Evolutionary conservation across 2,113 vertebrate genomes (phyloP).

Genomic region (Plotosus lineatus): DNA sequence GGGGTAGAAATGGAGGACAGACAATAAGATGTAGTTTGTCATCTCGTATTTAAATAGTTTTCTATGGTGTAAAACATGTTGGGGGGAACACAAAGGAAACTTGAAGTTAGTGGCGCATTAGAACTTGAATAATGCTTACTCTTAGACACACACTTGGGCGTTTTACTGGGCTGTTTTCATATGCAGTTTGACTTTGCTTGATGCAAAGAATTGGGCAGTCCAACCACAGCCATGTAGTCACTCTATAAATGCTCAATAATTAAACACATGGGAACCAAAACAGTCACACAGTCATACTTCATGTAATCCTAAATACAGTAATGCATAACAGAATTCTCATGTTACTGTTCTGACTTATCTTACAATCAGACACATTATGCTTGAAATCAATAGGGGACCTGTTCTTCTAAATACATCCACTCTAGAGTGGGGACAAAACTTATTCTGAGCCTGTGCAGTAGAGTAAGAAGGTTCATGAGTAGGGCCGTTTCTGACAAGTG

Average conservation of each 20-base stretch:
- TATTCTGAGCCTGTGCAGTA: no score
- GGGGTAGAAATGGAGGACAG: background rate
- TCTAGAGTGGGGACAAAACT: no score
- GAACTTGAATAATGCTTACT: background rate
- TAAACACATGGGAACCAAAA: background rate
- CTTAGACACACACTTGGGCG: background rate
- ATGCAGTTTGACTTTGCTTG: background rate
- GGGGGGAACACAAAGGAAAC: no score
- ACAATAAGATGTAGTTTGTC: background rate
- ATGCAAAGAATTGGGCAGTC: background rate
- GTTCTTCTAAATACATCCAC: no score
- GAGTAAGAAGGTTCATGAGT: background rate
- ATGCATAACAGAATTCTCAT: background rate
- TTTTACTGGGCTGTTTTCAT: background rate
- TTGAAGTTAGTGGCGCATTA: no score
- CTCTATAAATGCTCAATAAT: background rate
- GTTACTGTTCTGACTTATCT: background rate
- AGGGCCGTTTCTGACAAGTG: background rate
- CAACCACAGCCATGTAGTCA: background rate
- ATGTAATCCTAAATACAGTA: background rate
- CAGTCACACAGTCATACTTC: background rate
- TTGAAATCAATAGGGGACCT: no score
- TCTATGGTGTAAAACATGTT: background rate
- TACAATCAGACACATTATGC: background rate
- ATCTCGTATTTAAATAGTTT: background rate